A percentile compares a stretch with the other conserved stretches of the same genome.
These are phyloP conservation scores for Sphaerophoria taeniata DNA, from an alignment of 2,888 invertebrate species.

Conservation along the genomic window DNA sequence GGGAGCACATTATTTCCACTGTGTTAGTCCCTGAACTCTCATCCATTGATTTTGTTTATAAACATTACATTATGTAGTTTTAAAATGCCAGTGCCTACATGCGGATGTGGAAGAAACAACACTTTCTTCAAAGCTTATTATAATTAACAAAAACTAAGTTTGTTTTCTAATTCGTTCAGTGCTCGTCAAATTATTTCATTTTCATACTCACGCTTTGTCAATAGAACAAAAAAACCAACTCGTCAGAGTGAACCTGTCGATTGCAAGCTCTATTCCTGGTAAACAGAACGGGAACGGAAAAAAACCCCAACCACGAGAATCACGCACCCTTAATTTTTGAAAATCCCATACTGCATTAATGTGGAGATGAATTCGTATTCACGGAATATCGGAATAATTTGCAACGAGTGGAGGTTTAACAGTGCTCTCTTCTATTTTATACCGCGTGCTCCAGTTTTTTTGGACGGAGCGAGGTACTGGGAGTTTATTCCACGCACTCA, in stretches of 20 bases:
- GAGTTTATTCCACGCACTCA: neutral
- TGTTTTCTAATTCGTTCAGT: conserved; percentile 70
- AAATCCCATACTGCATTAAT: conserved; percentile 7
- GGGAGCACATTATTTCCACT: too few species aligned
- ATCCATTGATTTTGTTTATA: too few species aligned
- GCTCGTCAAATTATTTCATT: conserved; percentile 67
- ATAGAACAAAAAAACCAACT: neutral
- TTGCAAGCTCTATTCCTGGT: neutral
- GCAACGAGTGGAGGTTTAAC: neutral
- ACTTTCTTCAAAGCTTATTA: conserved; percentile 53
- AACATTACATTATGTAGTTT: too few species aligned
- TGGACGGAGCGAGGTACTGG: too few species aligned
- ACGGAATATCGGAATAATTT: neutral
- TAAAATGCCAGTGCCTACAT: neutral
- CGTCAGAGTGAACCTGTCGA: neutral
- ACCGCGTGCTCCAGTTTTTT: neutral
- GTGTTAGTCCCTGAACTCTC: too few species aligned
- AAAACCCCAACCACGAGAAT: conserved; percentile 7
- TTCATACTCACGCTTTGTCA: conserved; percentile 9
- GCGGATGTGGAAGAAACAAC: neutral
- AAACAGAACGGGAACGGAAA: conserved; percentile 7
- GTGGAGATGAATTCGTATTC: neutral
- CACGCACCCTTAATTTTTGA: conserved; percentile 1
- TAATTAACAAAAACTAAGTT: conserved; percentile 68
- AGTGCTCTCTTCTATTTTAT: neutral